These are phyloP conservation scores for Lutjanus campechanus DNA, from an alignment of 2,797 vertebrate genomes.

Conservation along the genomic window DNA sequence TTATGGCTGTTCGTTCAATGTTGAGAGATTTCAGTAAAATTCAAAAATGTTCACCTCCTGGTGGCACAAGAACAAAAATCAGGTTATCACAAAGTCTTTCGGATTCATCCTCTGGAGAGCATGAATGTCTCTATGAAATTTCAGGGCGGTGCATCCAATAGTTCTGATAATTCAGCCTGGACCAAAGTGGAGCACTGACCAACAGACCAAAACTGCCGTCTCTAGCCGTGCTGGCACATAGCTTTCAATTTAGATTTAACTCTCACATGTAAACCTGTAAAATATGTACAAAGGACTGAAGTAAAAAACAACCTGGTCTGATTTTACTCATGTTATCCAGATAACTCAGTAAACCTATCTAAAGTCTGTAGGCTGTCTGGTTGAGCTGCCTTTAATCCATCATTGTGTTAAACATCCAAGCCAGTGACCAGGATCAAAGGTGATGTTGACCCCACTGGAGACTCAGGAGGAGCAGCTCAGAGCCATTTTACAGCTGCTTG, in stretches of 20 bases:
- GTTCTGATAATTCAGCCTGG: background rate
- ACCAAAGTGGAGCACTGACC: background rate
- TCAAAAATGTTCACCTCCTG: too few relatives aligned
- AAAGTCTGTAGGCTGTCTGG: too few relatives aligned
- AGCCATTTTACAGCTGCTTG: conserved; percentile 11
- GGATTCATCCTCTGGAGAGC: background rate
- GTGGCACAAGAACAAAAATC: too few relatives aligned
- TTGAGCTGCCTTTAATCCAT: conserved; percentile 1
- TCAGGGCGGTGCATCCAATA: too few relatives aligned
- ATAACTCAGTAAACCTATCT: background rate
- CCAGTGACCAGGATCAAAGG: conserved; percentile 9
- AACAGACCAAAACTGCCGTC: background rate
- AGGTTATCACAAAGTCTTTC: too few relatives aligned
- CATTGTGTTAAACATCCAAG: conserved; percentile 3
- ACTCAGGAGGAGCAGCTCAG: conserved; percentile 1
- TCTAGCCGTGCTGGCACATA: background rate
- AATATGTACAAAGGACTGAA: too few relatives aligned
- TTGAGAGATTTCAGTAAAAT: too few relatives aligned
- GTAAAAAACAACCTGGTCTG: too few relatives aligned
- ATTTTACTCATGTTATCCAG: background rate
- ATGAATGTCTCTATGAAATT: background rate
- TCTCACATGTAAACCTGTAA: background rate
- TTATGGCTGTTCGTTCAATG: too few relatives aligned
- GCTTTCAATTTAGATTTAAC: background rate
- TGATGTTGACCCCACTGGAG: background rate